Percentiles rank a stretch among this genome's conserved stretches.
These are phyloP conservation scores for Boulengeromyrus knoepffleri DNA, from an alignment of 2,113 vertebrate species.

Conservation along the genomic window DNA sequence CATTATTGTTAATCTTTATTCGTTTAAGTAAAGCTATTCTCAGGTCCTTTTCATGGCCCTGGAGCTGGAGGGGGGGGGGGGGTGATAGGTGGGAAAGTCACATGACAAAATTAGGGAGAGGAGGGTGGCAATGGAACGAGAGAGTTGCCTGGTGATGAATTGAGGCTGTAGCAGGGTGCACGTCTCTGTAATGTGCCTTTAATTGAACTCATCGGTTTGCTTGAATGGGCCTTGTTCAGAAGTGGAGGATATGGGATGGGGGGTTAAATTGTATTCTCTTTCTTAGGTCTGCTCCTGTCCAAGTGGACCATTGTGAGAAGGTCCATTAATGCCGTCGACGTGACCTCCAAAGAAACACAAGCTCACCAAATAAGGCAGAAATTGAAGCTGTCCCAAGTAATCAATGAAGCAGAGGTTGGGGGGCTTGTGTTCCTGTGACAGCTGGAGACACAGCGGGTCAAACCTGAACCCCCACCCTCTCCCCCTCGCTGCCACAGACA, in stretches of 20 bases:
- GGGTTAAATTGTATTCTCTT: conserved; percentile 7
- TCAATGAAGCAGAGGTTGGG: not conserved
- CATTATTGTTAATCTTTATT: not conserved
- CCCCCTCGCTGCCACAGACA: not conserved
- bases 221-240: conserved; percentile 23
- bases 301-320: not conserved
- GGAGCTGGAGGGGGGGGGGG: not conserved
- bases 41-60: not conserved
- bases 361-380: not conserved
- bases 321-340: conserved; percentile 17
- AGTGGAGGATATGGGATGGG: not conserved
- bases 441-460: not conserved
- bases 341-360: conserved; percentile 6
- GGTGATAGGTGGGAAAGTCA: not conserved
- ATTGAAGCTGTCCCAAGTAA: conserved; percentile 3
- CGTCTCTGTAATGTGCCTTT: conserved; percentile 16
- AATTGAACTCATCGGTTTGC: conserved; percentile 21
- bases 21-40: not conserved
- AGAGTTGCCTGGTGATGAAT: conserved; percentile 6
- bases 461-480: not conserved
- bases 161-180: not conserved
- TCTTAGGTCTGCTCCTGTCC: not conserved
- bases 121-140: not conserved
- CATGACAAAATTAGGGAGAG: not conserved
- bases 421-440: not conserved